Percentiles rank a stretch among this genome's conserved stretches.
phyloP scores from a whole-genome alignment of 2,113 vertebrate species.

The Cyanoderma ruficeps region DNA sequence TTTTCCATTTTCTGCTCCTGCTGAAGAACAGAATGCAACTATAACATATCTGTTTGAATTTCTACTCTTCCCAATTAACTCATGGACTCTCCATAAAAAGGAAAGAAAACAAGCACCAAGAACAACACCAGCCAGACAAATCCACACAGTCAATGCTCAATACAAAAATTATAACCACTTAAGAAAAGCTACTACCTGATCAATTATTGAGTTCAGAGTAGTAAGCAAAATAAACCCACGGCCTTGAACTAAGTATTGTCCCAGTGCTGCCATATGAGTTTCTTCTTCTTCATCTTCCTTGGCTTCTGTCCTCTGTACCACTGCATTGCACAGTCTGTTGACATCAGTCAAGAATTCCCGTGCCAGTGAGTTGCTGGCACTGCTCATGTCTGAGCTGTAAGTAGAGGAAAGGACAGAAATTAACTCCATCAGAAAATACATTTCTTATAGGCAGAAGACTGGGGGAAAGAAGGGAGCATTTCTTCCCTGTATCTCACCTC shows the following conservation, averaged over 20 bases:
- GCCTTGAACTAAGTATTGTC: conserved; percentile 92
- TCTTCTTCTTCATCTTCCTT: conserved; percentile 93
- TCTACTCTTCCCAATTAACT: not conserved
- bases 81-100: not conserved
- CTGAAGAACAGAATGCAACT: not conserved
- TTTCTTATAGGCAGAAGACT: not conserved
- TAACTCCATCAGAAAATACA: not conserved
- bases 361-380: conserved; percentile 93
- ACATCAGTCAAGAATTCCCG: conserved; percentile 97
- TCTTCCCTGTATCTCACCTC: not conserved
- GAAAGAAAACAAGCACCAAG: not conserved
- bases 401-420: not conserved
- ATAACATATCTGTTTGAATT: not conserved
- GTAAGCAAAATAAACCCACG: conserved; percentile 91
- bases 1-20: not conserved
- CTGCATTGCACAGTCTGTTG: conserved; percentile 92
- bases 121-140: not conserved
- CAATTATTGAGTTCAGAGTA: conserved; percentile 88
- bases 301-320: conserved; percentile 87
- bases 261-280: conserved; percentile 92
- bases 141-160: not conserved
- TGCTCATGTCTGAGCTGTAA: conserved; percentile 94
- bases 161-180: not conserved
- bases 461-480: not conserved
- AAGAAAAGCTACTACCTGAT: conserved; percentile 80